These are phyloP conservation scores for Pseudocheirus occidentalis DNA, from an alignment of 2,797 vertebrate species.

Conservation along the genomic window DNA sequence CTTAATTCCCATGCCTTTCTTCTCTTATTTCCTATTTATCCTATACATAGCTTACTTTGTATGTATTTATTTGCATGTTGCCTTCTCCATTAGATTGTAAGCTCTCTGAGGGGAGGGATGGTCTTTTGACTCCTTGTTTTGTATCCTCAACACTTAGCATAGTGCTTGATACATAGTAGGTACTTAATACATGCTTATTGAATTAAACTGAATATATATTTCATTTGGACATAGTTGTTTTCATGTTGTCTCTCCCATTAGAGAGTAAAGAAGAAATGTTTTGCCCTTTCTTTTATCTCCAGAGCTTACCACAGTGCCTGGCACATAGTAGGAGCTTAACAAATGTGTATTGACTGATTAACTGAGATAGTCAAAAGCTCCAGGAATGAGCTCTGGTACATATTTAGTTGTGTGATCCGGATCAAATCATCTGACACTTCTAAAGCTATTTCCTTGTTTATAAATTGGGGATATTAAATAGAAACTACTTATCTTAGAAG, in stretches of 20 bases:
- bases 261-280: neutral
- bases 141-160: neutral
- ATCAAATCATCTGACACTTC: neutral
- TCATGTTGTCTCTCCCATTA: neutral
- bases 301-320: no score
- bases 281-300: neutral
- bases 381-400: neutral
- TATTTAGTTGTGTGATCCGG: neutral
- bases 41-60: neutral
- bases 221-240: neutral
- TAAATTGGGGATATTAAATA: neutral
- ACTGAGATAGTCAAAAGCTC: neutral
- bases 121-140: neutral
- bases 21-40: neutral
- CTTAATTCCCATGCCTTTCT: neutral
- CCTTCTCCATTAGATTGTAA: neutral
- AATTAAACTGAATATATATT: neutral
- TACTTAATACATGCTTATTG: neutral
- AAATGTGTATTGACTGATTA: neutral
- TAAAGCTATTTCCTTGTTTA: neutral
- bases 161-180: neutral
- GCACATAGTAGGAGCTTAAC: neutral
- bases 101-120: neutral
- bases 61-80: neutral
- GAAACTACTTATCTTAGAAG: neutral